phyloP scores from a whole-genome alignment of 1,140 invertebrate species.

The Lepidurus arcticus region DNA sequence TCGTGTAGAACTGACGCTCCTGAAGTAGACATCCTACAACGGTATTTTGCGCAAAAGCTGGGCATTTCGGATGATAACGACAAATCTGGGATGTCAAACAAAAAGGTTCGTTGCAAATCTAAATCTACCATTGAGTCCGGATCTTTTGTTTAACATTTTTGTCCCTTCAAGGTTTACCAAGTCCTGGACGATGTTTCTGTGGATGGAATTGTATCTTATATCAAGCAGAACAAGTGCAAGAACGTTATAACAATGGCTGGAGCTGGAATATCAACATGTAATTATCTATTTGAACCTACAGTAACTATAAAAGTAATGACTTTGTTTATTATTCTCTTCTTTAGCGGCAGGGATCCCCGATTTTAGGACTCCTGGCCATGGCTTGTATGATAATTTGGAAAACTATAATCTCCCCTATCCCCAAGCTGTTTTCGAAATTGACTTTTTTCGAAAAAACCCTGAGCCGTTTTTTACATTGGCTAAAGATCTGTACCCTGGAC shows the following conservation, averaged over 20 bases:
- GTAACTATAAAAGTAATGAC: conserved; percentile 24
- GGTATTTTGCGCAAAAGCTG: neutral
- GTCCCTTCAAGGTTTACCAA: conserved; percentile 40
- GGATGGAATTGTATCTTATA: conserved; percentile 64
- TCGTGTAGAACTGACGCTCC: neutral
- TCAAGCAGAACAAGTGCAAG: conserved; percentile 66
- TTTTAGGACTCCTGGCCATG: conserved; percentile 82
- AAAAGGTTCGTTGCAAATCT: neutral
- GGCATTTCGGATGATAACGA: neutral
- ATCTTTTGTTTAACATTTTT: neutral
- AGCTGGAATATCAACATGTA: conserved; percentile 91
- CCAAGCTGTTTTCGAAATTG: conserved; percentile 91
- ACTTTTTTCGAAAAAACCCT: conserved; percentile 72
- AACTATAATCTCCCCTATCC: conserved; percentile 89
- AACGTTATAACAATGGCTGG: conserved; percentile 90
- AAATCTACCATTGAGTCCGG: neutral
- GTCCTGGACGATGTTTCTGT: conserved; percentile 54
- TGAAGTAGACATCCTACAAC: neutral
- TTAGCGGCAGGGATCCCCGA: conserved; percentile 91
- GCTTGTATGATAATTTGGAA: conserved; percentile 84
- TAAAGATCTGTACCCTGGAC: conserved; percentile 76
- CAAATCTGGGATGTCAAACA: neutral
- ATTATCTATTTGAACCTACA: conserved; percentile 43
- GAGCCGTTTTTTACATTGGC: conserved; percentile 80
- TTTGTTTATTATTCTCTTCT: conserved; percentile 41